Evolutionary conservation across 2,888 invertebrate species (phyloP).

Genomic region (Bimastos eiseni): DNA sequence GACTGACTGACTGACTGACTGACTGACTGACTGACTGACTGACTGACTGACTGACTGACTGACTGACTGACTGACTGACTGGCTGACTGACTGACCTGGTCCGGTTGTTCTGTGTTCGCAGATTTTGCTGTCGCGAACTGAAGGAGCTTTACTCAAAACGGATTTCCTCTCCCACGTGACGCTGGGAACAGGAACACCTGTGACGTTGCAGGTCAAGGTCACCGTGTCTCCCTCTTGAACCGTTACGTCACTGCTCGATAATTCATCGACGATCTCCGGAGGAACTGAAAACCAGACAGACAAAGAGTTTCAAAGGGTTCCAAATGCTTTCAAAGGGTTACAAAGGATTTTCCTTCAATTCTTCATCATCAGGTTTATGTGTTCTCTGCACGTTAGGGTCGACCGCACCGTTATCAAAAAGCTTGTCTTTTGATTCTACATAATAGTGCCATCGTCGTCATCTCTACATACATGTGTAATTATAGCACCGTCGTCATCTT

Average conservation of each 20-base stretch:
- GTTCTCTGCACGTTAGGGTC: not conserved
- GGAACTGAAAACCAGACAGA: conserved; percentile 64
- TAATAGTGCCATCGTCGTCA: no score
- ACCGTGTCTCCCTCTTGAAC: conserved; percentile 91
- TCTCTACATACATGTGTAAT: no score
- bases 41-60: no score
- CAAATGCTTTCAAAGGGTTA: no score
- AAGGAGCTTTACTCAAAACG: not conserved
- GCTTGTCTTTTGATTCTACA: not conserved
- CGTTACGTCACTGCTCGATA: conserved; percentile 77
- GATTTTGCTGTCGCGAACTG: not conserved
- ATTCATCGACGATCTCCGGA: conserved; percentile 86
- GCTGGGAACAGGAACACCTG: conserved; percentile 80
- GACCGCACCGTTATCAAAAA: no score
- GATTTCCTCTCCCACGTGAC: conserved; percentile 75
- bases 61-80: no score
- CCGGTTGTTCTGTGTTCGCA: conserved; percentile 16
- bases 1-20: no score
- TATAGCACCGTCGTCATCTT: no score
- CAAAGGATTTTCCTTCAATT: not conserved
- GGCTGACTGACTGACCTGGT: conserved; percentile 1
- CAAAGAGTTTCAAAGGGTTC: no score
- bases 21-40: no score
- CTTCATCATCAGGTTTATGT: not conserved
- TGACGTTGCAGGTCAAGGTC: conserved; percentile 78